Evolutionary conservation across 2,888 invertebrate species (phyloP), one percentile per base, ranked within the genome.

Genomic region (Scrobipalpa atriplicella): DNA sequence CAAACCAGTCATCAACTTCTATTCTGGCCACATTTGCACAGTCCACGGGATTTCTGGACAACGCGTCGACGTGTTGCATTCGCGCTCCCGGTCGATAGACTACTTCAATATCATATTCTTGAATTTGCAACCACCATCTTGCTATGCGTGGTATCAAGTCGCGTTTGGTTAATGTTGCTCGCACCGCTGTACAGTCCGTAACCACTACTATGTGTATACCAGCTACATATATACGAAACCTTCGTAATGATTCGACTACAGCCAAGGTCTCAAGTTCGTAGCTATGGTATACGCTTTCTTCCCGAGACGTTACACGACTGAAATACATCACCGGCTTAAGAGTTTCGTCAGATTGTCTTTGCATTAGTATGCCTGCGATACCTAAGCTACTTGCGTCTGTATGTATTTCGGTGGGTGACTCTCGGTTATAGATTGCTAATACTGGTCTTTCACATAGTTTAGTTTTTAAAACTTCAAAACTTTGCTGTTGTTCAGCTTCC

Each of bases 211-310:
- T 52, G 52, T 2, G 63, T n/a, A n/a, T 41, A 19, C 2, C 62
- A 47, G 1, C 16, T 1, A 56, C 11, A 18, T 64, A 64, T 5
- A 64, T 39, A 10, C 56, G 18, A 21, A 64, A 68, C 13, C 68
- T 52, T 56, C 65, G 66, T 6, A 82, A 65, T 0, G 78, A 75
- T 70, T 75, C 74, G 5, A 75, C 74, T 54, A 81, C 78, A 0
- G 81, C 80, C 1, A 83, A 66, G 0, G 81, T 80, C 67, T 84
- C 71, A 0, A 84, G 70, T 54, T 85, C 82, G 66, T 83, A 85
- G 73, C 69, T 84, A 76, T 75, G 75, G 64, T 75, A 81, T 0
- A 69, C 43, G 1, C 64, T 58, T 77, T 79, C 78, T n/a, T 75
- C 75, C 1, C 36, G 47, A 36, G 69, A 70, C 0, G 78, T 78